Evolutionary conservation across 2,888 invertebrate genomes (phyloP).

Genomic region (Tholera decimalis): DNA sequence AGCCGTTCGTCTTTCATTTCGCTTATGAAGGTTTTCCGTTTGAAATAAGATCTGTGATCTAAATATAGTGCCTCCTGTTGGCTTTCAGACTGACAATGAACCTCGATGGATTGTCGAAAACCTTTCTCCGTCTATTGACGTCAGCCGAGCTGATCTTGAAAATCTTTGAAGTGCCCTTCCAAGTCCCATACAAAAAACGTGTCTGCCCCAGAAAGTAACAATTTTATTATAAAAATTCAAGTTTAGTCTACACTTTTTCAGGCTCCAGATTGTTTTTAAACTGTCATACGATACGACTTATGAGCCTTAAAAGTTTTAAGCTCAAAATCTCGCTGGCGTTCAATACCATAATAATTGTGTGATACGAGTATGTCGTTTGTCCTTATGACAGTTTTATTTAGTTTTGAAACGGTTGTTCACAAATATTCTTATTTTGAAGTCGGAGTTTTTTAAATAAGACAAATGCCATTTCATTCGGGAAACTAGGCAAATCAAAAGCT

Average conservation of each 20-base stretch:
- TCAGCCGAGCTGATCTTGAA: constrained; percentile 37
- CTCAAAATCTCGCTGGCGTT: constrained; percentile 21
- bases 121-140: constrained; percentile 46
- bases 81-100: constrained; percentile 31
- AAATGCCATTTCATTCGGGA: too few species aligned
- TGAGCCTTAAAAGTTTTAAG: constrained; percentile 32
- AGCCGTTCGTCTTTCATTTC: constrained; percentile 7
- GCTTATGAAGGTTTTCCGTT: constrained; percentile 28
- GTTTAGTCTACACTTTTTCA: constrained; percentile 5
- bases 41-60: constrained; percentile 32
- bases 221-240: constrained; percentile 11
- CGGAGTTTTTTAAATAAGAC: too few species aligned
- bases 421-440: too few species aligned
- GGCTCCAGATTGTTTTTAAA: constrained; percentile 32
- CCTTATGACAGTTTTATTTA: constrained; percentile 39
- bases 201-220: constrained; percentile 12
- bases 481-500: too few species aligned
- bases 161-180: constrained; percentile 35
- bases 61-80: constrained; percentile 44
- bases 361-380: constrained; percentile 24
- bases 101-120: constrained; percentile 50
- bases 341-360: constrained; percentile 32
- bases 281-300: constrained; percentile 33
- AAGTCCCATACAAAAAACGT: constrained; percentile 12
- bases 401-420: too few species aligned